These are phyloP conservation scores for Hypothenemus hampei DNA, from an alignment of 1,140 invertebrate species.

Conservation along the genomic window DNA sequence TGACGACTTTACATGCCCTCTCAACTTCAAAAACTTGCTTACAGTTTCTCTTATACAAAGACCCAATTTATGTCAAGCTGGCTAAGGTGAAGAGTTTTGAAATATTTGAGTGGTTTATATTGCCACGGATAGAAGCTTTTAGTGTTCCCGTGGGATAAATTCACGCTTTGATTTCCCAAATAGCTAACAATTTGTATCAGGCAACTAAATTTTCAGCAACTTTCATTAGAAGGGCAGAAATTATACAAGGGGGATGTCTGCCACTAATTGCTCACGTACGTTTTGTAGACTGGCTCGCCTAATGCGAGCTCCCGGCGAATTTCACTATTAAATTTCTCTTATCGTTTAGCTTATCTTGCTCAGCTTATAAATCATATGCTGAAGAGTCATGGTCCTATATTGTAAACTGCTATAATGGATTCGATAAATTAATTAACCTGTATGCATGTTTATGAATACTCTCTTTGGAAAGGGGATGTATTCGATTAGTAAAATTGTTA, in stretches of 20 bases:
- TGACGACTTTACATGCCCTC: not conserved
- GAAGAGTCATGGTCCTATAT: constrained; percentile 26
- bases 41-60: too few relatives aligned
- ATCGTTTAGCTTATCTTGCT: constrained; percentile 24
- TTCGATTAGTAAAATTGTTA: too few relatives aligned
- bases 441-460: constrained; percentile 13
- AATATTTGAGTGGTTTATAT: too few relatives aligned
- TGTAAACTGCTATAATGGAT: constrained; percentile 22
- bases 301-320: constrained; percentile 24
- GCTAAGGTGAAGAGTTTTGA: too few relatives aligned
- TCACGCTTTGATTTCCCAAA: too few relatives aligned
- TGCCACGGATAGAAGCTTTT: too few relatives aligned
- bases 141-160: too few relatives aligned
- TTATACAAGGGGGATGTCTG: constrained; percentile 21
- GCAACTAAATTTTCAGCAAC: constrained; percentile 23
- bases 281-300: constrained; percentile 16
- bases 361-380: constrained; percentile 28
- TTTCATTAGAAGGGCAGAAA: constrained; percentile 24
- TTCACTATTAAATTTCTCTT: constrained; percentile 31
- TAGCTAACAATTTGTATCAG: constrained; percentile 18
- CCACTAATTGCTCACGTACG: constrained; percentile 30
- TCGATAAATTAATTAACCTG: constrained; percentile 27
- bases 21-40: not conserved
- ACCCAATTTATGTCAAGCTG: too few relatives aligned
- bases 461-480: too few relatives aligned